Evolutionary conservation across 2,797 vertebrate genomes (phyloP), one percentile per base, ranked within the genome.

Genomic region (Cynopterus sphinx): DNA sequence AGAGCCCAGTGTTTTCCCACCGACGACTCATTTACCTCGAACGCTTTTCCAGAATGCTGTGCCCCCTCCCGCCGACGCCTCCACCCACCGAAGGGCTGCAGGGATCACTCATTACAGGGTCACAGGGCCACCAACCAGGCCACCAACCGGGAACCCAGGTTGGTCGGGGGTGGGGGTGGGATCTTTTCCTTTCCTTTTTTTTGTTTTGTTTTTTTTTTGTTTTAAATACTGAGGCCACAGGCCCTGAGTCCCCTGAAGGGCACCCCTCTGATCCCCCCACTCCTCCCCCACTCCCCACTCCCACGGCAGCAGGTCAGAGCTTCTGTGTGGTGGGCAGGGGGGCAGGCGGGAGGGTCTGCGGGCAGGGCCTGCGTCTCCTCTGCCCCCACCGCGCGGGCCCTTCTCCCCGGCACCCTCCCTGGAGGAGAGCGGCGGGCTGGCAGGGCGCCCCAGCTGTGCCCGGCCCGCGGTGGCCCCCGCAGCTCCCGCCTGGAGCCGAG

Each of bases 1-100:
- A 97, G 97, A 97, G 93, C 97, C 97, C 92, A 97, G 97, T 96
- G 95, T 97, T 97, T 97, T 96, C 97, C 97, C 98, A 96, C 97
- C 94, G 87, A 96, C 73, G 95, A 98, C 96, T 98, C 98, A 97
- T 98, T 98, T 91, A 97, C 97, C 96, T 98, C 95, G 92, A 95
- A 87, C 70, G 97, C 95, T 87, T 94, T 90, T 94, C 96, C 93
- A 94, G 95, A 96, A 95, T 95, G 86, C 95, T 94, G 92, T 96
- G 94, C 70, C 96, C 96, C 17, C 46, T 0, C 46, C 49, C 43
- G 6, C 2, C 49, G 91, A 81, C 6, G 1, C 49, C 8, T 17
- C 5, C 19, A 16, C 43, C 19, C 13, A 1, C 43, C 46, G 94
- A 97, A 96, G 92, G 61, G 86, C 55, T 26, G n/a, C 9, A 0